Conservation (phyloP, 2,888 invertebrate species). For the Julus scanicus region DNA sequence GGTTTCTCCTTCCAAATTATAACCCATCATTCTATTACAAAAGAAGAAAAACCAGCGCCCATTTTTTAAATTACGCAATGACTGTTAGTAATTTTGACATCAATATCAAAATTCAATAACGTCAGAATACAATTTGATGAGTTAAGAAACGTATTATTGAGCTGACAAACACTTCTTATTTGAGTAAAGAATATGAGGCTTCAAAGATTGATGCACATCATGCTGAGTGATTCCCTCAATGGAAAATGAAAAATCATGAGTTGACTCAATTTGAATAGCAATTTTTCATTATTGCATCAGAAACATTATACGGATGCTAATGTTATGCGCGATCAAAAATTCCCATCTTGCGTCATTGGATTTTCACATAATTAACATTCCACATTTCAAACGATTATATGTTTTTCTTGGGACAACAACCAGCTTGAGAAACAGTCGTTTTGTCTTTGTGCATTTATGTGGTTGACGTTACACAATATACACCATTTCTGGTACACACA, state of each 20-base stretch:
- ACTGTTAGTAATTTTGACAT: background rate
- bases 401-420: too few species aligned
- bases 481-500: too few species aligned
- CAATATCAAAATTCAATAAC: background rate
- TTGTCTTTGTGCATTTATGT: background rate
- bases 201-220: background rate
- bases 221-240: background rate
- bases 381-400: too few species aligned
- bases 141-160: background rate
- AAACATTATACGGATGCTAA: background rate
- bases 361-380: too few species aligned
- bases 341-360: too few species aligned
- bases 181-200: background rate
- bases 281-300: background rate
- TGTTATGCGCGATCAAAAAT: too few species aligned
- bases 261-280: background rate
- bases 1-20: background rate
- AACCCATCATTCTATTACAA: background rate
- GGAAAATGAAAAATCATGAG: background rate
- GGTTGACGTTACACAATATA: too few species aligned
- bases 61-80: background rate
- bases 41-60: background rate
- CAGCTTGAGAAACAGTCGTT: too few species aligned
- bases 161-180: background rate
- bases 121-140: background rate